Conservation (phyloP, 2,888 invertebrate genomes). For the Drosophila merina region DNA sequence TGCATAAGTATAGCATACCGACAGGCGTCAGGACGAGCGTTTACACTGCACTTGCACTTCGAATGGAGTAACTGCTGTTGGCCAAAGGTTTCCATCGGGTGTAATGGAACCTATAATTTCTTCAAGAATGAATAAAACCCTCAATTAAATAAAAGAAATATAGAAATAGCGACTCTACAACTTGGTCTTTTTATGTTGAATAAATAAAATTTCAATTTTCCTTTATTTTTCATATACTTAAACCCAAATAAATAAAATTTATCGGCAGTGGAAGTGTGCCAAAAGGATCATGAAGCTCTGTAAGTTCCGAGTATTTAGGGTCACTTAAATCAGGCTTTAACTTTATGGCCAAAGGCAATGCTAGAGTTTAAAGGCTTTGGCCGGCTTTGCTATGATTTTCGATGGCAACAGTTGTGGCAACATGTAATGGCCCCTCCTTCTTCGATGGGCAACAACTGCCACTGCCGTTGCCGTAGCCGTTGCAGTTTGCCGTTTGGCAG, state of each 20-base stretch:
- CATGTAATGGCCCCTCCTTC: slow-evolving; percentile 39
- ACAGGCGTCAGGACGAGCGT: background rate
- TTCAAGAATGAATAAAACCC: background rate
- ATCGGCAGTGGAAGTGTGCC: background rate
- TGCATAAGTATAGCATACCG: slow-evolving; percentile 47
- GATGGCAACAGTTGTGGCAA: slow-evolving; percentile 47
- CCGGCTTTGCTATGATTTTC: slow-evolving; percentile 29
- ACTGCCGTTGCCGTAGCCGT: background rate
- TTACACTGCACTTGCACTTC: slow-evolving; percentile 2
- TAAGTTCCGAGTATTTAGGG: background rate
- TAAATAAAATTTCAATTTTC: background rate
- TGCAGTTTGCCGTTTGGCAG: slow-evolving; percentile 6
- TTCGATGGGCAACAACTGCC: slow-evolving; percentile 32
- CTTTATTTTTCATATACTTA: background rate
- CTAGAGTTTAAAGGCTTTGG: slow-evolving; percentile 25
- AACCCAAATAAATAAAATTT: background rate
- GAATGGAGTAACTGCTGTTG: background rate
- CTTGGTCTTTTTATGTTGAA: background rate
- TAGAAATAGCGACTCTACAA: no score
- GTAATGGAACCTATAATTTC: slow-evolving; percentile 3
- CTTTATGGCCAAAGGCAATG: slow-evolving; percentile 1
- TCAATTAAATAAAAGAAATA: background rate
- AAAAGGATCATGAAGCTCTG: background rate
- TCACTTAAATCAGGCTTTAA: slow-evolving; percentile 34
- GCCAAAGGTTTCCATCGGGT: background rate